Evolutionary conservation across 2,113 vertebrate species (phyloP).

Genomic region (Coptodon bakossiorum): DNA sequence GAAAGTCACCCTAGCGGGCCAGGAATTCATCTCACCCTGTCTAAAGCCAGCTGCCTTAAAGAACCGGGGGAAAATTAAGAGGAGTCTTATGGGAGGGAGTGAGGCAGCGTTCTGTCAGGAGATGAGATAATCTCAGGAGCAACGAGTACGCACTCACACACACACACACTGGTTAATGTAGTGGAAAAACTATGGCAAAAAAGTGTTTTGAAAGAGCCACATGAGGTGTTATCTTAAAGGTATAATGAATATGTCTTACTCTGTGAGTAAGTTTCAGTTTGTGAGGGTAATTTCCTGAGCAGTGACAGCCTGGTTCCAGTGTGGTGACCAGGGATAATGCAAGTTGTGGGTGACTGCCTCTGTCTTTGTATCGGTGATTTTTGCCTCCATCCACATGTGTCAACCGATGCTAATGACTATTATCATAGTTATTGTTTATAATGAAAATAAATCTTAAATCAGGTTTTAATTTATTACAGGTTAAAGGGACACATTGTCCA

Average conservation of each 20-base stretch:
- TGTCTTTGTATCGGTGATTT: neutral
- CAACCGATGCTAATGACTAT: neutral
- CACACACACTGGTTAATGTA: neutral
- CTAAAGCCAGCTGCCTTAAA: conserved; percentile 32
- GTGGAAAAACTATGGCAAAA: neutral
- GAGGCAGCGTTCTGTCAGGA: conserved; percentile 28
- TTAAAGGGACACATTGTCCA: neutral
- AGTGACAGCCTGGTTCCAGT: conserved; percentile 26
- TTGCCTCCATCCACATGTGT: conserved; percentile 18
- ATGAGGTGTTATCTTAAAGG: conserved; percentile 24
- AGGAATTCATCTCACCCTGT: conserved; percentile 15
- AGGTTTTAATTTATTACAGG: neutral
- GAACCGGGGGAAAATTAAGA: conserved; percentile 10
- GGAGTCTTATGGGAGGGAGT: conserved; percentile 30
- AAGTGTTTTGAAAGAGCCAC: conserved; percentile 1
- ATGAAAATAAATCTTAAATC: neutral
- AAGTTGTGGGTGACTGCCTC: conserved; percentile 2
- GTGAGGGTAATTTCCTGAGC: conserved; percentile 20
- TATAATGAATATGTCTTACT: conserved; percentile 32
- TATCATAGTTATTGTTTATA: neutral
- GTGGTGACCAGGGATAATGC: neutral
- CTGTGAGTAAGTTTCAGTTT: conserved; percentile 7
- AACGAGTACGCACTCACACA: neutral
- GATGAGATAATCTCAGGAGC: conserved; percentile 50
- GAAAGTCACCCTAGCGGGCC: conserved; percentile 26